Percentiles rank a stretch among this genome's conserved stretches.
phyloP scores from a whole-genome alignment of 2,888 invertebrate genomes.

The Andrena hattorfiana region DNA sequence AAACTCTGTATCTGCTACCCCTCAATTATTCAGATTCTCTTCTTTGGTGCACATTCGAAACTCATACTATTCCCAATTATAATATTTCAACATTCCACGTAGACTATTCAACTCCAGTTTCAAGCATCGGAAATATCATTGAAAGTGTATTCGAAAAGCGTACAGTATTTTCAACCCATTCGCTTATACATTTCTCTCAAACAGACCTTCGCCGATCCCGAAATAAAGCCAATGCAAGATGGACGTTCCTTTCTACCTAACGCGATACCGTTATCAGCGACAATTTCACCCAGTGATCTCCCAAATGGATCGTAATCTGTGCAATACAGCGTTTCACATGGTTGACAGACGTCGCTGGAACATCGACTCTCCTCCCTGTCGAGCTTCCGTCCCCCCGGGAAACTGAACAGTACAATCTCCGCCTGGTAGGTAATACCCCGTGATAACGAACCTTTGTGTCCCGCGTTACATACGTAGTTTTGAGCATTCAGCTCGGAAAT shows the following conservation, averaged over 20 bases:
- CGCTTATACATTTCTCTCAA: not conserved
- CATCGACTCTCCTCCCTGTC: constrained; percentile 30
- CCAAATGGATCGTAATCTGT: not conserved
- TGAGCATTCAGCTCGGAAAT: constrained; percentile 67
- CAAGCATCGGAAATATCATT: no score
- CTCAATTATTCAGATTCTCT: constrained; percentile 6
- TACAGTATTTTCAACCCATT: no score
- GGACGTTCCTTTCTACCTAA: not conserved
- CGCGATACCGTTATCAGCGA: not conserved
- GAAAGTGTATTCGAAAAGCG: no score
- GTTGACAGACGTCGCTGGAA: constrained; percentile 16
- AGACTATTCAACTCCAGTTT: no score
- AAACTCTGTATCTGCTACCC: constrained; percentile 5
- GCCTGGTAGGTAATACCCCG: constrained; percentile 57
- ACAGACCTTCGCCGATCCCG: not conserved
- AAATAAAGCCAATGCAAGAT: not conserved
- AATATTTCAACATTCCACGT: no score
- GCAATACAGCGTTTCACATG: not conserved
- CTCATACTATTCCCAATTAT: not conserved
- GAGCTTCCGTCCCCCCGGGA: constrained; percentile 34
- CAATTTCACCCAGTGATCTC: not conserved
- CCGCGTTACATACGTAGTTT: constrained; percentile 59
- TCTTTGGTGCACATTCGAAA: not conserved
- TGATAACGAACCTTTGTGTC: constrained; percentile 71
- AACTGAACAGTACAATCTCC: constrained; percentile 55